A percentile compares a stretch with the other conserved stretches of the same genome.
Evolutionary conservation across 2,888 invertebrate genomes (phyloP).

Genomic region (Aspidiotus rigidus): DNA sequence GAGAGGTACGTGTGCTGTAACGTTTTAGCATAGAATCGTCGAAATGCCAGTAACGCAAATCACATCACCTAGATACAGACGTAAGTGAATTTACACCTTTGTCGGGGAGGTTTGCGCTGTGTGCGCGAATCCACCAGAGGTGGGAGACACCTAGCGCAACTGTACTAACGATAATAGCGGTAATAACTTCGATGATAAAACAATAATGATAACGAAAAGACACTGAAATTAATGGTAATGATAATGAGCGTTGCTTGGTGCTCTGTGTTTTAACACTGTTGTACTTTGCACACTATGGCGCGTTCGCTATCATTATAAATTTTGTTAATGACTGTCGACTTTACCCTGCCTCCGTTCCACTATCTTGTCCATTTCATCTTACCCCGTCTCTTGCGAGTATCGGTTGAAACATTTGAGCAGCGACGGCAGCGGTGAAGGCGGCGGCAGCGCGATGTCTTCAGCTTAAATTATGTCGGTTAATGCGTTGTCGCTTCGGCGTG

Average conservation of each 20-base stretch:
- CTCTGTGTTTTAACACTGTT: slow-evolving; percentile 17
- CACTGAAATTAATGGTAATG: slow-evolving; percentile 33
- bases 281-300: slow-evolving; percentile 9
- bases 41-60: slow-evolving; percentile 3
- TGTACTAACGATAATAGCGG: slow-evolving; percentile 33
- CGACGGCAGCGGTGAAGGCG: slow-evolving; percentile 5
- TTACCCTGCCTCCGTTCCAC: slow-evolving; percentile 1
- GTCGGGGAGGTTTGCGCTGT: not conserved
- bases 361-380: slow-evolving; percentile 13
- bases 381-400: not conserved
- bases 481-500: slow-evolving; percentile 25
- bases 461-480: slow-evolving; percentile 33
- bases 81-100: slow-evolving; percentile 27
- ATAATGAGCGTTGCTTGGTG: slow-evolving; percentile 31
- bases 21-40: slow-evolving; percentile 7
- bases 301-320: slow-evolving; percentile 30
- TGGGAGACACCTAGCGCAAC: slow-evolving; percentile 5
- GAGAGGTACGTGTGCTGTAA: slow-evolving; percentile 16
- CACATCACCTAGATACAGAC: slow-evolving; percentile 15
- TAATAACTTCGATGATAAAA: slow-evolving; percentile 33
- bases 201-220: slow-evolving; percentile 33
- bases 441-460: slow-evolving; percentile 21
- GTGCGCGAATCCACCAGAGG: slow-evolving; percentile 10
- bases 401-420: not conserved
- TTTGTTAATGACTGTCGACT: slow-evolving; percentile 33